Percentiles rank a stretch among this genome's conserved stretches.
Evolutionary conservation across 2,888 invertebrate genomes (phyloP).

Genomic region (Monochamus alternatus): DNA sequence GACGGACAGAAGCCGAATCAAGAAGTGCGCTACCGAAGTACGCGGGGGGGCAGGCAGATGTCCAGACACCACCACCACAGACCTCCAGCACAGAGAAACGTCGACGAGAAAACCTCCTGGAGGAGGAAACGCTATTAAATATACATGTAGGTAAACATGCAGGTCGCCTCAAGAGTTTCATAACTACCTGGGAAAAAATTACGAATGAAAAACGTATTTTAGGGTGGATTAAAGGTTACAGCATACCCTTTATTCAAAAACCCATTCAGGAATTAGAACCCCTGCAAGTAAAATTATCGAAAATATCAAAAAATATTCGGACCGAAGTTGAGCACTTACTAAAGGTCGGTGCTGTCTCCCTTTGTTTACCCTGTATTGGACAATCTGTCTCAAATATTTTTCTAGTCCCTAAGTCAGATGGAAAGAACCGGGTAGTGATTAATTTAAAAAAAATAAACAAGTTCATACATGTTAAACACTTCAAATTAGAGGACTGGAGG

Average conservation of each 20-base stretch:
- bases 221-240: constrained; percentile 23
- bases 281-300: constrained; percentile 7
- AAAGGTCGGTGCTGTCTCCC: constrained; percentile 9
- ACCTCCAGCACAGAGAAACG: not conserved
- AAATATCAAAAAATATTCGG: constrained; percentile 7
- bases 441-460: not conserved
- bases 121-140: not conserved
- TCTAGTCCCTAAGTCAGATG: not conserved
- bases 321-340: not conserved
- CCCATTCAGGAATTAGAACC: constrained; percentile 2
- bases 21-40: not conserved
- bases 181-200: constrained; percentile 16
- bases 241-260: constrained; percentile 5
- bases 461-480: not conserved
- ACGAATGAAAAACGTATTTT: constrained; percentile 7
- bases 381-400: constrained; percentile 8
- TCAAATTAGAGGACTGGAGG: constrained; percentile 9
- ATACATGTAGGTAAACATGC: constrained; percentile 17
- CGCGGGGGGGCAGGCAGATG: not conserved
- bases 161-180: constrained; percentile 3
- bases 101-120: not conserved
- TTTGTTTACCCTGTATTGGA: constrained; percentile 1
- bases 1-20: not conserved
- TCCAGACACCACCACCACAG: not conserved
- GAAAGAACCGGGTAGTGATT: not conserved